Evolutionary conservation across 23 tunicate genomes (phyloP).

Genomic region (Halocynthia roretzi): DNA sequence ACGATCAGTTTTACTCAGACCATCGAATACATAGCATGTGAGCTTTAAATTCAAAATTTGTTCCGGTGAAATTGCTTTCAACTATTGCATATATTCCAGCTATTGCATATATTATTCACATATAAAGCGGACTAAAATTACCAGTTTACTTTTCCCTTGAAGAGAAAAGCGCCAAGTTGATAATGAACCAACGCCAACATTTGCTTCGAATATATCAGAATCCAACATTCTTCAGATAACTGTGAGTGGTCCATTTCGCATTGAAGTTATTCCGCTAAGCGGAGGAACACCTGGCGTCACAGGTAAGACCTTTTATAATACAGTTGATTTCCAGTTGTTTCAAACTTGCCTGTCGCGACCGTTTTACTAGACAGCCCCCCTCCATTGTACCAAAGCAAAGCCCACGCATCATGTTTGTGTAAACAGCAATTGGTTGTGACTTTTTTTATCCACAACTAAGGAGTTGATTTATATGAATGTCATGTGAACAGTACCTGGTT

Average conservation of each 20-base stretch:
- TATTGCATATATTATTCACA: neutral
- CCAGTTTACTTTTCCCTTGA: neutral
- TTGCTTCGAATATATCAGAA: constrained; percentile 8
- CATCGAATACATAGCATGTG: too few species aligned
- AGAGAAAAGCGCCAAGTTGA: constrained; percentile 5
- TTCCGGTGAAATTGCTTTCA: neutral
- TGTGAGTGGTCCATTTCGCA: constrained; percentile 27
- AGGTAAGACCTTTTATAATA: neutral
- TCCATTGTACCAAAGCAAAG: too few species aligned
- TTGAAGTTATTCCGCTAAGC: neutral
- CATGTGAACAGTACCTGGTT: too few species aligned
- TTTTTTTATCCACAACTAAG: neutral
- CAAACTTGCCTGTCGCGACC: too few species aligned
- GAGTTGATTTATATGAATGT: too few species aligned
- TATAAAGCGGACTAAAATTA: neutral
- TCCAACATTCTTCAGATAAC: constrained; percentile 10
- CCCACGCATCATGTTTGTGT: too few species aligned
- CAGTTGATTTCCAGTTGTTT: too few species aligned
- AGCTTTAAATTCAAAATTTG: too few species aligned
- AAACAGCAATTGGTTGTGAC: neutral
- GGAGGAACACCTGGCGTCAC: constrained; percentile 1
- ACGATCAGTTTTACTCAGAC: too few species aligned
- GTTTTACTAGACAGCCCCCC: too few species aligned
- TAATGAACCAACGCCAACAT: neutral
- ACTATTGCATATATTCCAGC: constrained; percentile 1